Base-by-base conservation (phyloP, 2,888 invertebrate genomes). In the Chaetogeoica ovagalla region DNA sequence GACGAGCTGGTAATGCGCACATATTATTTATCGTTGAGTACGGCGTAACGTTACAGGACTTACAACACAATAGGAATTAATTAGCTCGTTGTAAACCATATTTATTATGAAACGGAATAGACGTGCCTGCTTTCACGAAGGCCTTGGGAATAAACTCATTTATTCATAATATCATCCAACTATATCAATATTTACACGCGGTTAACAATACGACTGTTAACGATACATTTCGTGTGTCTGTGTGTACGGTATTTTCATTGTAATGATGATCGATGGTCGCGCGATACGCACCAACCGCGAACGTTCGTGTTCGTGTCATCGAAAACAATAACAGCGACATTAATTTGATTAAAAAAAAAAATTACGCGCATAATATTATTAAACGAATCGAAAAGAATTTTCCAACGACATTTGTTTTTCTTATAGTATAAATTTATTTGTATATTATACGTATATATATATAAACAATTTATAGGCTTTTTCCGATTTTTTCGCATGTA, bases 151-250 rank as follows among this genome's bases (percentile, higher is more conserved):
- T 48, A 60, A 48, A 60, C 30, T 48, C 17, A 37, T 39, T 57
- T 76, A 59, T 23, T 59, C 15, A 52, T 9, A 9, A 43, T 23
- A 68, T 76, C 68, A 30, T 43, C 68, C 30, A 23, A 21, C 17
- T 48, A 48, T 60, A 48, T 60, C 23, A 60, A 76, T 76, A 60
- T 76, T 69, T 68, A 48, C 68, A 76, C 9, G 15, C 9, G 15
- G 7, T 68, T 55, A 30, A 75, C 43, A 39, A 43, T 66, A 23
- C 30, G 11, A 9, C 30, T 63, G 37, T 37, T 74, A 74, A 74
- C 65, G 63, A 57, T 39, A 30, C 30, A 55, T 72, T 70, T 60
- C 43, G 23, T 72, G 19, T 69, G 19, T 19, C 17, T 72, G 19
- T 69, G 19, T 19, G 60, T 30, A 30, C 43, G 19, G 23, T 72